These are phyloP conservation scores for Euschistus heros DNA, from an alignment of 1,140 invertebrate species.

Conservation along the genomic window DNA sequence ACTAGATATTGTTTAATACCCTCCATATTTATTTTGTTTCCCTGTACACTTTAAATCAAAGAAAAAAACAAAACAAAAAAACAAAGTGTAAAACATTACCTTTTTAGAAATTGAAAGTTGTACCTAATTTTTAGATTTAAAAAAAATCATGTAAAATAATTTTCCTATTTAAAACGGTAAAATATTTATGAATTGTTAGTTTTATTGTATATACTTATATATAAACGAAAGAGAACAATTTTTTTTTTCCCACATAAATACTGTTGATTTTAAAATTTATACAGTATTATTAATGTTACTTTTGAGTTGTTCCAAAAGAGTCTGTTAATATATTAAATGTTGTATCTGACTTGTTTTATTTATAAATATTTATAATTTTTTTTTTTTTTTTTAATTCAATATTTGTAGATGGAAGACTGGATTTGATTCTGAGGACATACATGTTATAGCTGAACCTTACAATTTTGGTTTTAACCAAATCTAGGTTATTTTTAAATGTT, in stretches of 20 bases:
- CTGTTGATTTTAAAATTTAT: neutral
- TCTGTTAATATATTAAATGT: constrained; percentile 4
- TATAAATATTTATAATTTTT: neutral
- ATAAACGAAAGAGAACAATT: too few relatives aligned
- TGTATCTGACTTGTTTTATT: constrained; percentile 3
- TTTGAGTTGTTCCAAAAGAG: neutral
- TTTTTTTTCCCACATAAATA: neutral
- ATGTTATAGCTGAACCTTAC: neutral
- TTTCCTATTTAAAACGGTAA: too few relatives aligned
- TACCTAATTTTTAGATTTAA: too few relatives aligned
- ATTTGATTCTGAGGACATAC: constrained; percentile 4
- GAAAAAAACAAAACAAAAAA: too few relatives aligned
- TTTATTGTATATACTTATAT: too few relatives aligned
- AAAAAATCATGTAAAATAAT: too few relatives aligned
- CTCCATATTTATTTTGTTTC: too few relatives aligned
- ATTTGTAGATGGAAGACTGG: neutral
- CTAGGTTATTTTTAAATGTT: neutral
- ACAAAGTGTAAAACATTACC: too few relatives aligned
- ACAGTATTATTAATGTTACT: constrained; percentile 1
- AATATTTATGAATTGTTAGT: too few relatives aligned
- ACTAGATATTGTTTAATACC: too few relatives aligned
- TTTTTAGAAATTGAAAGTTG: too few relatives aligned
- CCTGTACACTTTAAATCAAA: too few relatives aligned
- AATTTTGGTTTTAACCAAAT: neutral
- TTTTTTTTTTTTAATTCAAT: neutral